These are phyloP conservation scores for Drosophila busckii DNA, from an alignment of 1,140 invertebrate genomes.

Conservation along the genomic window DNA sequence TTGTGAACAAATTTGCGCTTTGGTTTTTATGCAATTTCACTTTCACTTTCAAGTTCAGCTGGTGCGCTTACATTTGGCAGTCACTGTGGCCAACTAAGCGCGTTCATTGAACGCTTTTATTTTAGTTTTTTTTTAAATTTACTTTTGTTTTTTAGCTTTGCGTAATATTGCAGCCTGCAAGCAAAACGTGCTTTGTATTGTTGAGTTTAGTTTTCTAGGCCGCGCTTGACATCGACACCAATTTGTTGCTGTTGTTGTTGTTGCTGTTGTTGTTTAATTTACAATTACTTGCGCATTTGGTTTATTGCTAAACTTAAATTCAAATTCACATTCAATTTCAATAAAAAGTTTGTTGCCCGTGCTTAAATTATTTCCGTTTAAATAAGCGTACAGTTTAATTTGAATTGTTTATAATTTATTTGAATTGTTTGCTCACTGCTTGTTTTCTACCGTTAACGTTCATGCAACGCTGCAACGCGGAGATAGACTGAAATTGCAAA, in stretches of 20 bases:
- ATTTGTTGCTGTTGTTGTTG: constrained; percentile 25
- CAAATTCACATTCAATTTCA: no score
- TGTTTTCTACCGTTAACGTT: constrained; percentile 44
- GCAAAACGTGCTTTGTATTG: constrained; percentile 67
- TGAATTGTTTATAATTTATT: constrained; percentile 16
- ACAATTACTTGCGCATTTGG: constrained; percentile 55
- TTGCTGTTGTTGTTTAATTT: constrained; percentile 37
- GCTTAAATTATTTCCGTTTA: no score
- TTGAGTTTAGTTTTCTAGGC: constrained; percentile 55
- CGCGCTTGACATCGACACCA: constrained; percentile 63
- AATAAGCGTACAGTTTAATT: no score
- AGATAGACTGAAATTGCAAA: constrained; percentile 79
- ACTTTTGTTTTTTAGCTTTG: constrained; percentile 42
- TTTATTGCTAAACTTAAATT: no score
- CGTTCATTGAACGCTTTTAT: constrained; percentile 56
- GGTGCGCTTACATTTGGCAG: constrained; percentile 46
- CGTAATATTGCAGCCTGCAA: constrained; percentile 58
- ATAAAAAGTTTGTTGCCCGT: no score
- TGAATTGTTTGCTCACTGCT: constrained; percentile 21
- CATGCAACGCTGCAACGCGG: constrained; percentile 78
- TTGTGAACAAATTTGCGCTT: constrained; percentile 2
- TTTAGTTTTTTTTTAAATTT: constrained; percentile 15
- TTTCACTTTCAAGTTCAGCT: constrained; percentile 77
- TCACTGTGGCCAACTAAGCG: constrained; percentile 32
- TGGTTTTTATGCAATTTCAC: no score